Evolutionary conservation across 2,888 invertebrate genomes (phyloP), one percentile per base, ranked within the genome.

Genomic region (Loripinus fragilis): DNA sequence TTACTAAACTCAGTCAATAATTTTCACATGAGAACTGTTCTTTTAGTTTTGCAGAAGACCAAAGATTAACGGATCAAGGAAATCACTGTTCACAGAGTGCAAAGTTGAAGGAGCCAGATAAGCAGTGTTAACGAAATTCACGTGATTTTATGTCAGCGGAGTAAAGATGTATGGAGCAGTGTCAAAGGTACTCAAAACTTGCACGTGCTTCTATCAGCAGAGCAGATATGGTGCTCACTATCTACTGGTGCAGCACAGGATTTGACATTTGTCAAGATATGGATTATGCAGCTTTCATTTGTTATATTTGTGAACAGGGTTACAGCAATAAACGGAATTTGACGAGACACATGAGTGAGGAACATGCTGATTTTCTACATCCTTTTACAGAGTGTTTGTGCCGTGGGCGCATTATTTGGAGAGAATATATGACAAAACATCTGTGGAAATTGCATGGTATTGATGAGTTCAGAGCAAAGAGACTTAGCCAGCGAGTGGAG

Each of bases 261-360:
- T 28, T 55, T 23, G 5, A 55, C 55, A 55, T 55, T 25, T 55
- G 55, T 28, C 55, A 55, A 55, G 7, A 12, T 15, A 50, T 50
- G 50, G 50, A 50, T 7, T 15, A 23, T n/a, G 7, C 41, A 41
- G 50, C 17, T n/a, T 50, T 50, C n/a, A n/a, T 50, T 15, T 50
- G 50, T 23, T 10, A 50, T 50, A 50, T n/a, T 12, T 50, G 50
- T 23, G 17, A 50, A 15, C 17, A n/a, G 50, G 50, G 50, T 15
- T 50, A 50, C n/a, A 50, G 50, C 50, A 15, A 50, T 20, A 50
- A 23, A 50, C 50, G 50, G 50, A 50, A 50, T 50, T 50, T 50
- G 50, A 50, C 41, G 41, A 7, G n/a, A n/a, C n/a, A n/a, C n/a
- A n/a, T n/a, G n/a, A n/a, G n/a, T n/a, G n/a, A n/a, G n/a, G n/a